Evolutionary conservation across 2,888 invertebrate species (phyloP).

Genomic region (Eupsilia transversa): DNA sequence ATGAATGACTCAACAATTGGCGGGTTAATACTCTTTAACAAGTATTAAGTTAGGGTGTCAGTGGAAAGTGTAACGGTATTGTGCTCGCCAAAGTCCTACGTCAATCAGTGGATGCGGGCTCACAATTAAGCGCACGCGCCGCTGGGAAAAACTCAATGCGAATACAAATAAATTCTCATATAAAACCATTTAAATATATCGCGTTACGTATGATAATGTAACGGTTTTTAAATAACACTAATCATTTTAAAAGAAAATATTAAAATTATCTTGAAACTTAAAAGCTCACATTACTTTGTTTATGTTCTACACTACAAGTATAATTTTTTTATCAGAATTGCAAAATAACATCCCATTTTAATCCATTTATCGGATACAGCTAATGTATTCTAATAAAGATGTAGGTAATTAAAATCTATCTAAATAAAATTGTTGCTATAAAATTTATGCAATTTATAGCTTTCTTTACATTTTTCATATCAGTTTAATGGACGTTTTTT

Average conservation of each 20-base stretch:
- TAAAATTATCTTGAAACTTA: neutral
- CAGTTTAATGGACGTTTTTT: neutral
- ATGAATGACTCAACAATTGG: constrained; percentile 56
- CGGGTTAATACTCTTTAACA: constrained; percentile 61
- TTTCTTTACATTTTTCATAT: constrained; percentile 8
- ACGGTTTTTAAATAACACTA: constrained; percentile 42
- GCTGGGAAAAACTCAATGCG: constrained; percentile 80
- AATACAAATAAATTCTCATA: constrained; percentile 87
- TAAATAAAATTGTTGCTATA: constrained; percentile 19
- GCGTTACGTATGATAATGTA: constrained; percentile 47
- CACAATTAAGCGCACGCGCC: constrained; percentile 88
- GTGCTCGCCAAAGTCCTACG: constrained; percentile 76
- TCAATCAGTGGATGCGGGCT: constrained; percentile 89
- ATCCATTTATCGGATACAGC: neutral
- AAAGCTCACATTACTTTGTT: constrained; percentile 16
- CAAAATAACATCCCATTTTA: constrained; percentile 5
- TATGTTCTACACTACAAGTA: neutral
- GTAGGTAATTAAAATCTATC: constrained; percentile 31
- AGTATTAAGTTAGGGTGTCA: constrained; percentile 72
- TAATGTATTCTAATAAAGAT: constrained; percentile 32
- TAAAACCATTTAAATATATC: constrained; percentile 77
- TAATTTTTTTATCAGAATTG: neutral
- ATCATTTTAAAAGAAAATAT: neutral
- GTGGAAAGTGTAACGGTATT: constrained; percentile 85
- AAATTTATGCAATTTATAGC: constrained; percentile 16